Conservation (phyloP, 2,888 invertebrate species). For the Tetheella fluctuosa region DNA sequence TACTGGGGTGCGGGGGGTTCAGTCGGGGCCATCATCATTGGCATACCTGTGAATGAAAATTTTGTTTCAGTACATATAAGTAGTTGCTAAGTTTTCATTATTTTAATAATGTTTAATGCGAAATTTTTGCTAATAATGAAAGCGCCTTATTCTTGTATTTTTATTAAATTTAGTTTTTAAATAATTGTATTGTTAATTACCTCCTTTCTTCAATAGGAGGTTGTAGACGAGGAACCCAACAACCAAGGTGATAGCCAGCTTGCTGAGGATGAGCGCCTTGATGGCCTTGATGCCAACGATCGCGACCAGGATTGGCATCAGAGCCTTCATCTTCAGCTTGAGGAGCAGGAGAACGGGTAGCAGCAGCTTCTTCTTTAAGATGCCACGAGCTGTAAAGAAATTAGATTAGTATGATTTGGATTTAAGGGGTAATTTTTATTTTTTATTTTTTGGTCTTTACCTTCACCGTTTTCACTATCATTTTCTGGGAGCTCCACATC, state of each 20-base stretch:
- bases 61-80: not conserved
- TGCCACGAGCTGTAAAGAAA: slow-evolving; percentile 86
- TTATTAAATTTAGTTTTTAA: too few relatives aligned
- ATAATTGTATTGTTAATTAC: slow-evolving; percentile 56
- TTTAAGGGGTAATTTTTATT: not conserved
- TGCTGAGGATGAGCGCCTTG: slow-evolving; percentile 93
- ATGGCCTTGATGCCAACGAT: slow-evolving; percentile 92
- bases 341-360: slow-evolving; percentile 90
- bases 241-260: slow-evolving; percentile 91
- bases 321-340: slow-evolving; percentile 92
- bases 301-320: slow-evolving; percentile 92
- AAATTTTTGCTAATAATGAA: not conserved
- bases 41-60: slow-evolving; percentile 83
- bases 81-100: too few relatives aligned
- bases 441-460: slow-evolving; percentile 51
- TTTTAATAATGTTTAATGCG: too few relatives aligned
- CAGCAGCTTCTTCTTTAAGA: slow-evolving; percentile 92
- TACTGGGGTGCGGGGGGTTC: slow-evolving; percentile 86
- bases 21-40: slow-evolving; percentile 87
- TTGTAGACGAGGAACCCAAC: slow-evolving; percentile 92
- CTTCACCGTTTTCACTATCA: slow-evolving; percentile 81
- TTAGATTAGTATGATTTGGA: not conserved
- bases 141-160: not conserved
- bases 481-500: slow-evolving; percentile 85
- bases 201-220: slow-evolving; percentile 89